These are phyloP conservation scores for Eufriesea mexicana DNA, from an alignment of 1,140 invertebrate species.

Conservation along the genomic window DNA sequence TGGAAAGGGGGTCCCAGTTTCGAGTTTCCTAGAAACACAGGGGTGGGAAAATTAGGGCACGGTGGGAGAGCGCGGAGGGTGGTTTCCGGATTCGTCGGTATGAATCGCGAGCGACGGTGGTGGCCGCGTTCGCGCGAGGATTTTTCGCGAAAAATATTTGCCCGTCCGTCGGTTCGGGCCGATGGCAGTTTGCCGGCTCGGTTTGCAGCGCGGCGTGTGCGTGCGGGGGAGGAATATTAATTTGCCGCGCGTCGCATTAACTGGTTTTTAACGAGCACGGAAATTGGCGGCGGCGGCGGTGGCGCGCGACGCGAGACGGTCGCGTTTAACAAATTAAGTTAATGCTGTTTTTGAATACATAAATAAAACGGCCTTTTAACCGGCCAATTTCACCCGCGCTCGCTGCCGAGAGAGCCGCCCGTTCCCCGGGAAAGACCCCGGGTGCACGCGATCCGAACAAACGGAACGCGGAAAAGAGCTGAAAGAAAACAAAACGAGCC, in stretches of 20 bases:
- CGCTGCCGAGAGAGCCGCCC: too few species aligned
- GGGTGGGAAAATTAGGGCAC: neutral
- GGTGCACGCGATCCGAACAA: neutral
- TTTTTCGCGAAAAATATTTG: constrained; percentile 1
- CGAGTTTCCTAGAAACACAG: neutral
- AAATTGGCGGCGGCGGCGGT: constrained; percentile 34
- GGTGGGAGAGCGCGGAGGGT: too few species aligned
- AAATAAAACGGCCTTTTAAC: constrained; percentile 39
- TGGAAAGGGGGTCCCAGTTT: neutral
- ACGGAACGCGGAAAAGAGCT: neutral
- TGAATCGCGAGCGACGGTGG: too few species aligned
- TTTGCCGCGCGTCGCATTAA: constrained; percentile 36
- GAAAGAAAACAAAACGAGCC: neutral
- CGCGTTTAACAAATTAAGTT: constrained; percentile 44
- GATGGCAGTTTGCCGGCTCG: neutral
- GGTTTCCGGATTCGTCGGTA: too few species aligned
- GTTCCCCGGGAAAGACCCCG: neutral
- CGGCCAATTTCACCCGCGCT: constrained; percentile 15
- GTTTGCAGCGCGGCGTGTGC: constrained; percentile 1
- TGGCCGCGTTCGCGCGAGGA: neutral
- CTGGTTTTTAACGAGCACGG: constrained; percentile 40
- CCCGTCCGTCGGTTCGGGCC: neutral
- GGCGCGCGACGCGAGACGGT: constrained; percentile 29
- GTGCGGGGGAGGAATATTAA: constrained; percentile 17
- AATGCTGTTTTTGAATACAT: constrained; percentile 46